These are phyloP conservation scores for Lasioglossum pauxillum DNA, from an alignment of 2,888 invertebrate genomes.

Conservation along the genomic window DNA sequence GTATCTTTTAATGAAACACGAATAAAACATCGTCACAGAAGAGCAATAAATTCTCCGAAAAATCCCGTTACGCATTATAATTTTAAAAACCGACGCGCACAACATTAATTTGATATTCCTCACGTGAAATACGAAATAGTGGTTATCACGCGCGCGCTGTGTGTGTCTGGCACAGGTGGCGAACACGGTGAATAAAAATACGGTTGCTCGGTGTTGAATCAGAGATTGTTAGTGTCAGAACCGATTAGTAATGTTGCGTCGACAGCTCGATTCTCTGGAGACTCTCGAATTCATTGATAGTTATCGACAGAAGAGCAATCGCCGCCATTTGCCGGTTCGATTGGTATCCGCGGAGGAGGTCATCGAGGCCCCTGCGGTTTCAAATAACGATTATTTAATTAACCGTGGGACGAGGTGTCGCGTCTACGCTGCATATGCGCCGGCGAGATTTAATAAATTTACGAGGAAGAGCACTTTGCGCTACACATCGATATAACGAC, in stretches of 20 bases:
- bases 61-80: neutral
- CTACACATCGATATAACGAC: neutral
- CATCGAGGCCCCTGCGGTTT: slow-evolving; percentile 68
- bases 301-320: slow-evolving; percentile 14
- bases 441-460: slow-evolving; percentile 57
- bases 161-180: neutral
- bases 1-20: slow-evolving; percentile 1
- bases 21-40: slow-evolving; percentile 2
- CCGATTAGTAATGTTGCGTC: neutral
- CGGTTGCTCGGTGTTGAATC: neutral
- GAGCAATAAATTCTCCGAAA: neutral
- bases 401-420: slow-evolving; percentile 52
- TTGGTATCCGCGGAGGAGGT: slow-evolving; percentile 56
- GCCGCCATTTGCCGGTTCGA: slow-evolving; percentile 65
- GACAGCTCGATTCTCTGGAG: neutral
- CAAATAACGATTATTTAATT: slow-evolving; percentile 73
- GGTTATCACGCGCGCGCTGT: neutral
- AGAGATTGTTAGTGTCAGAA: neutral
- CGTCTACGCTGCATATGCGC: slow-evolving; percentile 30
- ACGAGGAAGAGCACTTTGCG: slow-evolving; percentile 40
- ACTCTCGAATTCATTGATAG: slow-evolving; percentile 27
- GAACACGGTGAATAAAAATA: neutral
- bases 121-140: neutral
- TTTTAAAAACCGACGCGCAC: neutral
- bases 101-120: neutral